Evolutionary conservation across 2,888 invertebrate species (phyloP), one percentile per base, ranked within the genome.

Genomic region (Omphaloscelis lunosa): DNA sequence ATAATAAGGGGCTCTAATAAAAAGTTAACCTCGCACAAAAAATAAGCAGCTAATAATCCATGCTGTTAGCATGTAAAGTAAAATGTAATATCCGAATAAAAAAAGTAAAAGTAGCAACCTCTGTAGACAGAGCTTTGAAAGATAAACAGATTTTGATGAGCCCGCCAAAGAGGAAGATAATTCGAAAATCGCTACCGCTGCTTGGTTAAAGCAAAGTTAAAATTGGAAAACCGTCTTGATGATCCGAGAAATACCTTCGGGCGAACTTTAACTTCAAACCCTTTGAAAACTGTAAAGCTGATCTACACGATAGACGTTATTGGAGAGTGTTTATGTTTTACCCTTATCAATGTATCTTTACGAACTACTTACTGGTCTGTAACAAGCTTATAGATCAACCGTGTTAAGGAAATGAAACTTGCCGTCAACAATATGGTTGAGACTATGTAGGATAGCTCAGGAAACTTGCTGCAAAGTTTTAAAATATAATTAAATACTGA

Each of bases 211-310:
- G 90, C 88, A 92, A 96, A 95, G 95, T 95, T 96, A 93, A 96
- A 96, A 96, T 96, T 95, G 93, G 95, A 94, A 96, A 95, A 92
- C 93, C 92, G 92, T 92, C 93, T 93, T 95, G 95, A 94, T 94
- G 94, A 95, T 93, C 94, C 93, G 93, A 94, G 94, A 93, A 94
- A 95, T 95, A 93, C 95, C 96, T 94, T 87, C 89, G 86, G 95
- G 95, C 94, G 84, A 94, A 94, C 92, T 94, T 94, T 89, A 91
- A 93, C 92, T 94, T 94, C 83, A 89, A 91, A 91, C 93, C 94
- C 95, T 95, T 96, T 95, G 95, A 95, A 93, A 88, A 93, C 91
- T 92, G 90, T 93, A 93, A 94, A 95, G 93, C 93, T 93, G 93
- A 94, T 95, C 92, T 92, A 91, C 92, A 91, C 90, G 93, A 91